Percentiles rank a stretch among this genome's conserved stretches.
These are phyloP conservation scores for Autographa gamma DNA, from an alignment of 2,888 invertebrate species.

Conservation along the genomic window DNA sequence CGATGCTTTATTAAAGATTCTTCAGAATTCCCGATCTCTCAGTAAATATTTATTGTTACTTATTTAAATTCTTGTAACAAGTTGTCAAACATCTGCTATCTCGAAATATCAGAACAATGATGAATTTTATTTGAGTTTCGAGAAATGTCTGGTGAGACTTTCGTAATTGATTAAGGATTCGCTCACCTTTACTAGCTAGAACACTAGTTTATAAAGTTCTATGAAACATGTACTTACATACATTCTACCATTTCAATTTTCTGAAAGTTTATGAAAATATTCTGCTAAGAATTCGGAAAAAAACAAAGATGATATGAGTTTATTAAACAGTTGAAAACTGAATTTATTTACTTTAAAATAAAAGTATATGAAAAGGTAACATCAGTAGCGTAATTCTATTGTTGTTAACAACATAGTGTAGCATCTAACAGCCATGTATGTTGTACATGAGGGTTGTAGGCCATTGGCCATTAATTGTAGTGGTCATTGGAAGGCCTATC, in stretches of 20 bases:
- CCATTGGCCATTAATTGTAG: background rate
- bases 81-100: slow-evolving; percentile 4
- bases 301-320: too few relatives aligned
- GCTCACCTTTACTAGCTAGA: background rate
- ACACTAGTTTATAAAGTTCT: too few relatives aligned
- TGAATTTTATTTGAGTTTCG: background rate
- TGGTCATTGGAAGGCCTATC: background rate
- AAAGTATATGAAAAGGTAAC: background rate
- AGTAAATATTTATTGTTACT: slow-evolving; percentile 5
- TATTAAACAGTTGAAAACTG: too few relatives aligned
- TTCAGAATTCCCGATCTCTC: slow-evolving; percentile 8
- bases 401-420: background rate
- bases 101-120: background rate
- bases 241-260: too few relatives aligned
- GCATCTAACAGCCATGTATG: background rate
- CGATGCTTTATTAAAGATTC: slow-evolving; percentile 27
- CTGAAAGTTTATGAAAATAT: too few relatives aligned
- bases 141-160: background rate
- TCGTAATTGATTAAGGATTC: background rate
- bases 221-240: too few relatives aligned
- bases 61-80: background rate
- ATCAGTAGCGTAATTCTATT: background rate
- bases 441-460: background rate
- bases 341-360: too few relatives aligned
- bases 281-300: too few relatives aligned